Base-by-base conservation (phyloP, 2,113 vertebrate genomes). In the Sebastes fasciatus region DNA sequence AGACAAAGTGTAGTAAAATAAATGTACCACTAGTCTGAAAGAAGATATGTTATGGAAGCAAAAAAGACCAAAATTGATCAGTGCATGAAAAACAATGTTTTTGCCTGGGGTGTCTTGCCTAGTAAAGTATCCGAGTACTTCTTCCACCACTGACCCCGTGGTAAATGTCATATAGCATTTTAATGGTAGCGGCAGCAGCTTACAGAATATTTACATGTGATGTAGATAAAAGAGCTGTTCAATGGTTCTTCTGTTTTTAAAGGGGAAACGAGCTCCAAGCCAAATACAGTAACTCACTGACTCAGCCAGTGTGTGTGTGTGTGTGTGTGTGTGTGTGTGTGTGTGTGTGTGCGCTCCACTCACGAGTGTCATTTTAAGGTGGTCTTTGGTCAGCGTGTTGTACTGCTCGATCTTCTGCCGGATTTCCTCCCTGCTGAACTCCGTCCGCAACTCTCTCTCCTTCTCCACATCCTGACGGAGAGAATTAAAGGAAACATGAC, bases 311-410 rank as follows among this genome's bases (percentile, higher is more conserved):
- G 52, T 46, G n/a, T 60, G 19, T n/a, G 64, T 58, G n/a, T 48
- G 58, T n/a, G 26, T 21, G n/a, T 8, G 61, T 64, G 62, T 65
- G 63, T 65, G 63, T 13, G 54, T 52, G 51, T 54, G 16, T 55
- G 54, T 55, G 19, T 23, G 55, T 23, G 55, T 58, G 55, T 23
- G 55, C 1, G 8, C 1, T 42, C 1, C 1, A 69, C 96, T 97
- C 93, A 99, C 98, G 94, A 98, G 93, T 48, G 97, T 99, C 98
- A 99, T 99, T 93, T 98, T 99, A 55, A 99, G 92, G 93, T 97
- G 96, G 95, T 99, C 97, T 74, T 93, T 97, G 83, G 98, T 98
- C 66, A 95, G 92, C 62, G 90, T 85, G 92, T 99, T 99, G 94
- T 99, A 99, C 61, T 92, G 94, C 66, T 98, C 95, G 73, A 99